These are phyloP conservation scores for Zaprionus lachaisei DNA, from an alignment of 1,140 invertebrate species.

Conservation along the genomic window DNA sequence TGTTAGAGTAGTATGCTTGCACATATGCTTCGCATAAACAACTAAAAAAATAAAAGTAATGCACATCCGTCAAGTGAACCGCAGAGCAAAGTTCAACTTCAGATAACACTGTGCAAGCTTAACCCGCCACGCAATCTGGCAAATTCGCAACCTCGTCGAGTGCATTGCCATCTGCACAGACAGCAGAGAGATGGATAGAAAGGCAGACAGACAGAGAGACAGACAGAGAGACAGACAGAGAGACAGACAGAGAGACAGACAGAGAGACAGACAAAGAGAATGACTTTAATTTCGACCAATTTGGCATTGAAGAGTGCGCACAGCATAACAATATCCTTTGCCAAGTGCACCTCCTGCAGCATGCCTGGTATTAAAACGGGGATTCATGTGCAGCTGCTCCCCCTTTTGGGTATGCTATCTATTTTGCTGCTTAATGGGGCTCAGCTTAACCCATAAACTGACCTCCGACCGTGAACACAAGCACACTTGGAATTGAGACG, in stretches of 20 bases:
- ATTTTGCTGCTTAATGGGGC: slow-evolving; percentile 48
- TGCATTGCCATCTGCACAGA: background rate
- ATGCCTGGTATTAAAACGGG: background rate
- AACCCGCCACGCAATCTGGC: background rate
- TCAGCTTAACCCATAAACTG: slow-evolving; percentile 40
- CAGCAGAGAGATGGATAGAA: background rate
- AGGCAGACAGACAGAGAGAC: background rate
- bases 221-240: background rate
- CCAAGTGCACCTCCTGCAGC: background rate
- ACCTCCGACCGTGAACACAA: slow-evolving; percentile 18
- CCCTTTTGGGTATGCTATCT: slow-evolving; percentile 29
- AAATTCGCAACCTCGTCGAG: background rate
- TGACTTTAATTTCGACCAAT: slow-evolving; percentile 1
- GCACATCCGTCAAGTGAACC: slow-evolving; percentile 1
- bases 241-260: background rate
- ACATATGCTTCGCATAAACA: background rate
- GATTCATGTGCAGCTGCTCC: background rate
- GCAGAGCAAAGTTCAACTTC: slow-evolving; percentile 2
- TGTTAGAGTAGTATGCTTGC: background rate
- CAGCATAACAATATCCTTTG: slow-evolving; percentile 2
- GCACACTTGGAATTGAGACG: slow-evolving; percentile 29
- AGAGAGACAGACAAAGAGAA: background rate
- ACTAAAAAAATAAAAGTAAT: background rate
- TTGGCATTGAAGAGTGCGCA: background rate
- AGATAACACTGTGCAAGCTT: background rate